These are phyloP conservation scores for Caradrina kadenii DNA, from an alignment of 2,888 invertebrate species.

Conservation along the genomic window DNA sequence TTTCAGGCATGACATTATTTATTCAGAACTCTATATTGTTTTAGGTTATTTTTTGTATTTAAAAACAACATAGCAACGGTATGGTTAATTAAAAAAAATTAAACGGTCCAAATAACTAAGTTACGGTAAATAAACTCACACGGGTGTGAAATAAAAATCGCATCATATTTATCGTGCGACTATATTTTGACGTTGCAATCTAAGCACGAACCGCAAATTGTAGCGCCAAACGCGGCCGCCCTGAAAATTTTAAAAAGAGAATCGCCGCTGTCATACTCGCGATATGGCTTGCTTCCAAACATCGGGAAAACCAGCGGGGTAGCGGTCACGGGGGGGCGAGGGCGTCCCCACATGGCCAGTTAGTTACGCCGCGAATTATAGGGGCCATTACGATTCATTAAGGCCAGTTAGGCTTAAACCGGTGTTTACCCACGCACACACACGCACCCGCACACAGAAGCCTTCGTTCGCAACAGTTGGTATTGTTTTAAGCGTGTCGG, in stretches of 20 bases:
- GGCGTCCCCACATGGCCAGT: constrained; percentile 89
- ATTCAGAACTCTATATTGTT: not conserved
- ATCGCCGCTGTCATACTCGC: constrained; percentile 86
- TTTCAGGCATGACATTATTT: constrained; percentile 7
- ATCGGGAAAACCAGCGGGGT: constrained; percentile 70
- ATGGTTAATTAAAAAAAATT: constrained; percentile 7
- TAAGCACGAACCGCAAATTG: constrained; percentile 87
- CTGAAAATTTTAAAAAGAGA: constrained; percentile 88
- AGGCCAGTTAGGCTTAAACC: constrained; percentile 91
- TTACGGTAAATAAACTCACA: constrained; percentile 25
- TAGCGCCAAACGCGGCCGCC: constrained; percentile 77
- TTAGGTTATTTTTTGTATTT: constrained; percentile 10
- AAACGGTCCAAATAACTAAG: constrained; percentile 8
- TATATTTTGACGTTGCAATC: constrained; percentile 74
- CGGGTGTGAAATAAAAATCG: constrained; percentile 37
- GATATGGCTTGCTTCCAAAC: constrained; percentile 89
- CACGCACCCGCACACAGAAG: constrained; percentile 66
- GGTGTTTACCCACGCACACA: constrained; percentile 90
- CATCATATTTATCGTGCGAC: constrained; percentile 44
- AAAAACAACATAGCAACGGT: constrained; percentile 7
- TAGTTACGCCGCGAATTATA: constrained; percentile 91
- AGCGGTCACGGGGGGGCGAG: constrained; percentile 61
- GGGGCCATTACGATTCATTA: constrained; percentile 91
- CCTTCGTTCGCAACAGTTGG: constrained; percentile 80
- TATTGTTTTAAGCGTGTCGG: constrained; percentile 79